Evolutionary conservation across 2,888 invertebrate species (phyloP), one percentile per base, ranked within the genome.

Genomic region (Meiosimyza platycephala): DNA sequence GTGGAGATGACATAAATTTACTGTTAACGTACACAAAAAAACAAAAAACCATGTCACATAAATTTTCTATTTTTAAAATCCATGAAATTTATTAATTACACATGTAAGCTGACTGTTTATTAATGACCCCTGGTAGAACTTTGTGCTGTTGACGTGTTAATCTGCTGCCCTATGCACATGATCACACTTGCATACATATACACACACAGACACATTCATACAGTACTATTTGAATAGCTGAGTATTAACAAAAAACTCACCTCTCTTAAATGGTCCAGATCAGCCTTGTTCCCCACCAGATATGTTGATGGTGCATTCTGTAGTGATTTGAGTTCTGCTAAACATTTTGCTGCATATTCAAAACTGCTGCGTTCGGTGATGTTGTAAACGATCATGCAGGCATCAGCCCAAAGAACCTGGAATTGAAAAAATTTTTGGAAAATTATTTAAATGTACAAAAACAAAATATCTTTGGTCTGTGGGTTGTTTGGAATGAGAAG

Each of bases 231-330:
- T 12, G 40, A n/a, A 57, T 47, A 12, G 28, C 28, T 28, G 28
- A 0, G 28, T 28, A 28, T 28, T 28, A 59, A 48, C 7, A 12
- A n/a, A 50, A 16, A 7, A 83, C 88, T 88, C 83, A 93, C 93
- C 90, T 92, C 91, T 90, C 94, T 88, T 74, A 93, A 89, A 86
- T 94, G 93, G 84, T 93, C 93, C 83, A 95, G 88, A 88, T 95
- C 94, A 52, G 91, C 91, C 87, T 94, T 95, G 88, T 95, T 95
- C 72, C 92, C 94, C 57, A 95, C 88, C 65, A 95, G 86, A 60
- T 93, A 92, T 59, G 88, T 88, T 28, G 89, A 88, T 60, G 89
- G 88, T 76, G 88, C 87, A 76, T 87, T 89, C 63, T 90, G 89
- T 71, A 90, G 84, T 51, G 89, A 86, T 80, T 89, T 88, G 64